Percentiles rank a stretch among this genome's conserved stretches.
These are phyloP conservation scores for Pogonomyrmex californicus DNA, from an alignment of 1,140 invertebrate species.

Conservation along the genomic window DNA sequence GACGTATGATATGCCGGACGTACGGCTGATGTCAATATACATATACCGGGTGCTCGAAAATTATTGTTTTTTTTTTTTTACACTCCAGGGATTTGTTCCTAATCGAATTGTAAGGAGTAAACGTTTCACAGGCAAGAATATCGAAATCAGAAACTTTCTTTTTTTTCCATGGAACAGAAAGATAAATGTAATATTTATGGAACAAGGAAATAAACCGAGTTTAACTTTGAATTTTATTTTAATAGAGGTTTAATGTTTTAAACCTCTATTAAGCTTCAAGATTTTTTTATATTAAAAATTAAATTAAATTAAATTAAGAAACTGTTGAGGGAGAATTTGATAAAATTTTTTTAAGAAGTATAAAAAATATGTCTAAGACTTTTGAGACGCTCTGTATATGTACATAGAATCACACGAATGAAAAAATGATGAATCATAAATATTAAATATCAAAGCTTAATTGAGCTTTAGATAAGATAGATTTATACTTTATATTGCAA, in stretches of 20 bases:
- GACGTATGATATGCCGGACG: conserved; percentile 35
- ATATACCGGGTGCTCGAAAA: conserved; percentile 27
- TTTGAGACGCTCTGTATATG: not conserved
- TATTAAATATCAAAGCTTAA: not conserved
- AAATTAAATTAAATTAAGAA: not conserved
- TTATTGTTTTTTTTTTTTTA: not conserved
- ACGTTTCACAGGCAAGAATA: not conserved
- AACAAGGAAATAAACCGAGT: not conserved
- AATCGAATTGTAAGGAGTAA: not conserved
- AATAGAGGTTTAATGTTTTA: not conserved
- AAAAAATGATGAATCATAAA: conserved; percentile 32
- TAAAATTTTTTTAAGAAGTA: not conserved
- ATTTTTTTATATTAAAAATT: not conserved
- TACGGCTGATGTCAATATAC: conserved; percentile 21
- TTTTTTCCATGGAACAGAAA: not conserved
- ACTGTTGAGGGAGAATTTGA: not conserved
- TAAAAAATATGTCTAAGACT: not conserved
- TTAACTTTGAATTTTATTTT: not conserved
- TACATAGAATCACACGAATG: not conserved
- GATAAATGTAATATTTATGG: not conserved
- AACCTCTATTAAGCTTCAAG: not conserved
- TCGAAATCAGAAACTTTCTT: not conserved
- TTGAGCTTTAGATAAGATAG: conserved; percentile 16
- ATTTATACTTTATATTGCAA: not conserved
- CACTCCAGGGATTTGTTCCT: not conserved